Base-by-base conservation (phyloP, 1,140 invertebrate species). In the Drosophila saltans region DNA sequence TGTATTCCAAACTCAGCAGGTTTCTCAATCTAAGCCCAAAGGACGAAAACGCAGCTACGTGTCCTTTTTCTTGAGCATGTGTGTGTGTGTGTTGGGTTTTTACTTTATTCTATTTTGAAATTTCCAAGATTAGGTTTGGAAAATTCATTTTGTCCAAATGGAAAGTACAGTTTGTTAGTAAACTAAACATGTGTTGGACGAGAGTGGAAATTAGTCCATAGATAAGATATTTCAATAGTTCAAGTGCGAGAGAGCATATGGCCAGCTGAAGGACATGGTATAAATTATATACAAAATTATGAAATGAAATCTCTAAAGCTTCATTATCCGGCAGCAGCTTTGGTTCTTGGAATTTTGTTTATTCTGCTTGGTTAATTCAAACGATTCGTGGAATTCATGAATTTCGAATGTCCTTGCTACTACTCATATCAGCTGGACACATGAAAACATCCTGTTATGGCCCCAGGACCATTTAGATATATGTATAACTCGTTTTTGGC, bases 361-460 rank as follows among this genome's bases (percentile, higher is more conserved):
- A 43, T 16, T 39, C 11, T 36, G 39, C 24, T 64, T 41, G 60
- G 60, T 60, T 71, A 68, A 52, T 81, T 83, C 77, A 80, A 78
- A 74, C 66, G 69, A 69, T 85, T 88, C 83, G 68, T 72, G 39
- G 81, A 85, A 85, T 79, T 85, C 30, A 21, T 11, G 28, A 58
- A 59, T 10, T 16, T 43, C 58, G 21, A 56, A 66, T 84, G 81
- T 85, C 81, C 78, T 86, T 85, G 82, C 59, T 63, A 45, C 21
- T 40, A 36, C 33, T 36, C 16, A 40, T 59, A 78, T 70, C 69
- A 75, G 65, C 58, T 72, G 56, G 73, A 75, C 73, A 75, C 73
- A 66, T 39, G 62, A 75, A 74, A 82, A 78, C 81, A 85, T 85
- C 81, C 81, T 85, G 81, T 82, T 82, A 62, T 82, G 75, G 62